Conservation (phyloP, 2,113 vertebrate species). For the Alouatta palliata region DNA sequence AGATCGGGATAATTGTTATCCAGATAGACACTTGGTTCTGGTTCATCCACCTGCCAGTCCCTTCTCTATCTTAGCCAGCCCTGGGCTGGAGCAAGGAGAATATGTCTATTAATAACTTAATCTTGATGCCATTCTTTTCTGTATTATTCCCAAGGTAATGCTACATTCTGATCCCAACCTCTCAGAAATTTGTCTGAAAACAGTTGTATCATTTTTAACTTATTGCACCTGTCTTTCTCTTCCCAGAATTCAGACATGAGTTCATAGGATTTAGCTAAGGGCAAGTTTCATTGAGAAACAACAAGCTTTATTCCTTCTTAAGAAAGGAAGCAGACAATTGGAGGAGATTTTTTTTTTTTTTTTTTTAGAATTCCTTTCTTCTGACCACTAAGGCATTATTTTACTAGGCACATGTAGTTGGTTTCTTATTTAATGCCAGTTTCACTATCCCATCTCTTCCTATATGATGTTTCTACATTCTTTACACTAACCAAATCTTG, state of each 20-base stretch:
- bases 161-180: background rate
- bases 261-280: background rate
- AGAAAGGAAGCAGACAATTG: background rate
- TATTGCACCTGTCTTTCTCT: background rate
- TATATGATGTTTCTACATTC: background rate
- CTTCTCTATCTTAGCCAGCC: background rate
- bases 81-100: background rate
- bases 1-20: background rate
- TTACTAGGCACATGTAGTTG: background rate
- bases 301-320: background rate
- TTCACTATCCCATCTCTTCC: background rate
- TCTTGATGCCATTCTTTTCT: background rate
- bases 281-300: background rate
- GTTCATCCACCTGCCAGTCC: accelerated
- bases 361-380: background rate
- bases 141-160: background rate
- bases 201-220: background rate
- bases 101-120: background rate
- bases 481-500: background rate
- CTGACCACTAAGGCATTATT: background rate
- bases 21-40: background rate
- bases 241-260: background rate
- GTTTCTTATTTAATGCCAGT: background rate
- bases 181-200: background rate
- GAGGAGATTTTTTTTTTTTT: background rate